phyloP scores from a whole-genome alignment of 2,113 vertebrate genomes.

The Actenoides lindsayi region DNA sequence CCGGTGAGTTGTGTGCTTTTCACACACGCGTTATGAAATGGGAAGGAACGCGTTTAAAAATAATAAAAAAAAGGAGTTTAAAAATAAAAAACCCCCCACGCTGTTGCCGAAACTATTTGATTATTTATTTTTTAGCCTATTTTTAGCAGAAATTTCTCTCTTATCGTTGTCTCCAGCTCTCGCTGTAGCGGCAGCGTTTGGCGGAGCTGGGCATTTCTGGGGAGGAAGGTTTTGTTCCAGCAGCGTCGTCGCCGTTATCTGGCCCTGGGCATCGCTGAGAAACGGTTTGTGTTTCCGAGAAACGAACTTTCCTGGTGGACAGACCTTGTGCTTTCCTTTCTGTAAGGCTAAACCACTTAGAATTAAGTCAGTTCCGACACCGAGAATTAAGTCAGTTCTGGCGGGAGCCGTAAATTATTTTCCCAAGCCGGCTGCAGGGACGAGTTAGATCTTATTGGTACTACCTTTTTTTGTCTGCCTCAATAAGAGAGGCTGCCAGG shows the following conservation, averaged over 20 bases:
- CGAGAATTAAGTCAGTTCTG: background rate
- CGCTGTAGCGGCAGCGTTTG: background rate
- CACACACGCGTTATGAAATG: background rate
- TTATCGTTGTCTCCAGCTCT: background rate
- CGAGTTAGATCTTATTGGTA: background rate
- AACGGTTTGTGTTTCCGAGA: background rate
- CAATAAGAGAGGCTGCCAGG: background rate
- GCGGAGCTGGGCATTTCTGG: background rate
- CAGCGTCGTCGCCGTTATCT: background rate
- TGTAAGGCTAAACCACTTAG: background rate
- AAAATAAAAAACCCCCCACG: background rate
- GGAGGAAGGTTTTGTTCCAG: background rate
- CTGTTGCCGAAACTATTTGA: background rate
- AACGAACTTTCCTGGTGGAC: background rate
- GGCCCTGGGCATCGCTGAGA: background rate
- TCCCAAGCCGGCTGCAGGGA: background rate
- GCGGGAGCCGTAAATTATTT: background rate
- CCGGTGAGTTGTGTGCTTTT: background rate
- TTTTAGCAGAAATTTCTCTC: conserved; percentile 7
- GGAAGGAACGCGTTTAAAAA: background rate
- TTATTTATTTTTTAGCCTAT: background rate
- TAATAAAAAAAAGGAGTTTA: background rate
- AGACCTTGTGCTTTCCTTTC: background rate
- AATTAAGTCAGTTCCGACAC: background rate
- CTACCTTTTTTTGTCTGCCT: background rate